Evolutionary conservation across 2,888 invertebrate species (phyloP), one percentile per base, ranked within the genome.

Genomic region (Campaea margaritaria): DNA sequence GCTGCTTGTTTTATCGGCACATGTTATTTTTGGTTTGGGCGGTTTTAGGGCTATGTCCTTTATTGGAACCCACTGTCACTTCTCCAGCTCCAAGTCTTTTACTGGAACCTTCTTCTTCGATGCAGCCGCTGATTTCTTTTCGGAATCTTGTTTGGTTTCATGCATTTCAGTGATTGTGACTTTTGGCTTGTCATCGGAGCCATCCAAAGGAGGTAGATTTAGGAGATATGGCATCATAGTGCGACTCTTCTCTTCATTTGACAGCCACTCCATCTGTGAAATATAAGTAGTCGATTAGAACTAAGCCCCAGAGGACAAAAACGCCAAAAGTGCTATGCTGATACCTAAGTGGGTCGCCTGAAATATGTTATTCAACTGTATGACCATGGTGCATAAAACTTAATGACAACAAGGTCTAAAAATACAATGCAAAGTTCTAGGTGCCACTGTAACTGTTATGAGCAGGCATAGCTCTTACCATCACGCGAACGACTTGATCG

Each of bases 161-260:
- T 68, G 56, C 11, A 69, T 59, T 59, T 83, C 78, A 0, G 65
- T 70, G n/a, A 75, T 63, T 4, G 67, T 70, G 5, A 65, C 65
- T 41, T 73, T 78, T 1, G 47, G 56, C 7, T 61, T 58, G 4
- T 61, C 67, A 0, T 72, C 65, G 0, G 65, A 14, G 21, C 52
- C 72, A 53, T 89, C 90, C 21, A 87, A 42, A 28, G 88, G 87
- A 0, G 90, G 91, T 57, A 91, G 74, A 39, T 91, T 81, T 39
- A 91, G 65, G 1, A 93, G 82, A 68, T 92, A 93, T 0, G 91
- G 91, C 87, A 91, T 86, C 92, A 93, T 93, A 65, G 87, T 90
- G 31, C 87, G 80, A 1, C 87, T 82, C 62, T 91, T 91, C 59
- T 93, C 93, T 74, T 93, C 93, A 0, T 79, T 71, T 0, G 93